A percentile compares a stretch with the other conserved stretches of the same genome.
phyloP scores from a whole-genome alignment of 2,113 vertebrate species.

The Stomatorhinus ivindoensis region DNA sequence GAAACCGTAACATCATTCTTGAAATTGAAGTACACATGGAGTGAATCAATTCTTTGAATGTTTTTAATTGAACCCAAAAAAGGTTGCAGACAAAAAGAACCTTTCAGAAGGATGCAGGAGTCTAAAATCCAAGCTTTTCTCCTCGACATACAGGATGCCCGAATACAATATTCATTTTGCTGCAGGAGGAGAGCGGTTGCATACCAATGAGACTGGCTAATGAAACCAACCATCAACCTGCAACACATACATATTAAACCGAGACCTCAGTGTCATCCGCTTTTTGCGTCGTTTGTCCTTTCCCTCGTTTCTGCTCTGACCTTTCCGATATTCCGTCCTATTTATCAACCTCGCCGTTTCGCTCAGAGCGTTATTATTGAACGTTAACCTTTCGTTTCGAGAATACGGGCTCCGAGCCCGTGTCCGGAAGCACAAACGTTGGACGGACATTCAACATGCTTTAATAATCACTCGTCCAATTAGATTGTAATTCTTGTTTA shows the following conservation, averaged over 20 bases:
- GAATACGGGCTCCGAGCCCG: neutral
- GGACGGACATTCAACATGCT: neutral
- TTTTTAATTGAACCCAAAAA: conserved; percentile 35
- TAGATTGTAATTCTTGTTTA: neutral
- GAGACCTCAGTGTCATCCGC: conserved; percentile 87
- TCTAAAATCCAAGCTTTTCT: conserved; percentile 56
- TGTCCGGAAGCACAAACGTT: neutral
- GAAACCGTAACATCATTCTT: conserved; percentile 12
- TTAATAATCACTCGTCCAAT: neutral
- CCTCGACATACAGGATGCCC: conserved; percentile 59
- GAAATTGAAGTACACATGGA: conserved; percentile 16
- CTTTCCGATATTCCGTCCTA: conserved; percentile 58
- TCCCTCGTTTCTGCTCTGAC: conserved; percentile 62
- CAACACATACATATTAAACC: conserved; percentile 98
- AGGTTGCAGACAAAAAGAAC: conserved; percentile 41
- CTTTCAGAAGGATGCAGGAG: conserved; percentile 30
- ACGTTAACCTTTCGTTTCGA: conserved; percentile 11
- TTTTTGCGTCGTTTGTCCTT: conserved; percentile 90
- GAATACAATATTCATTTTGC: conserved; percentile 99
- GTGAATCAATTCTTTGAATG: neutral
- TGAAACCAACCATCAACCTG: conserved; percentile 99
- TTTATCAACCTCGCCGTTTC: conserved; percentile 39
- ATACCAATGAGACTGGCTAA: conserved; percentile 99
- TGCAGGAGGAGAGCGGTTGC: conserved; percentile 99
- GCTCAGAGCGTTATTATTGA: conserved; percentile 34